A percentile compares a stretch with the other conserved stretches of the same genome.
These are phyloP conservation scores for Spilarctia lutea DNA, from an alignment of 2,888 invertebrate species.

Conservation along the genomic window DNA sequence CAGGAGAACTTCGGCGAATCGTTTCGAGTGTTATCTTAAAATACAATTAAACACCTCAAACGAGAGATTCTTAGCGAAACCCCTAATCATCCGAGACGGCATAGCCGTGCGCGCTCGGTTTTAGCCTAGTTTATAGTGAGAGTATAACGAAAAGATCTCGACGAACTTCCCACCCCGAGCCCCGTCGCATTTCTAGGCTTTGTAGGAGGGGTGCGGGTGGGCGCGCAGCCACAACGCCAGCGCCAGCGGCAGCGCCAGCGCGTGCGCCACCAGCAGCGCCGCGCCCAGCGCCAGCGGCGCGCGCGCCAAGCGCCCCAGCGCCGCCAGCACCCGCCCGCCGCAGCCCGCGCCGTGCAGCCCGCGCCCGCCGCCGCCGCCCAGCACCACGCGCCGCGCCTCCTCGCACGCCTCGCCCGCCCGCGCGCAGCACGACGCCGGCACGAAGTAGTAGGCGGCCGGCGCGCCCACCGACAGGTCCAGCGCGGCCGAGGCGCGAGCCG, in stretches of 20 bases:
- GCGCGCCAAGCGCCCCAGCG: conserved; percentile 59
- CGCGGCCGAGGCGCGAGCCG: conserved; percentile 37
- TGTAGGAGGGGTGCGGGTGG: conserved; percentile 63
- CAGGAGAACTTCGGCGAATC: not conserved
- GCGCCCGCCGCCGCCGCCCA: conserved; percentile 50
- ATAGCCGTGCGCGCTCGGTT: not conserved
- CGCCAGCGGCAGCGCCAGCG: conserved; percentile 72
- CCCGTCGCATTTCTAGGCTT: conserved; percentile 60
- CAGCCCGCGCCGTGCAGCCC: conserved; percentile 65
- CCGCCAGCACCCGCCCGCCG: conserved; percentile 63
- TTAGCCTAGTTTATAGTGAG: not conserved
- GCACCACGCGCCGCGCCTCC: conserved; percentile 61
- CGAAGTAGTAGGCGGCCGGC: conserved; percentile 67
- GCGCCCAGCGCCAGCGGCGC: conserved; percentile 67
- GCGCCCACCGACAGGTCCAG: conserved; percentile 77
- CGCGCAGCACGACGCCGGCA: conserved; percentile 74
- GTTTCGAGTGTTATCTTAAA: not conserved
- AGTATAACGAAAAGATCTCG: not conserved
- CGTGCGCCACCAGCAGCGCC: conserved; percentile 73
- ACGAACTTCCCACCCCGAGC: not conserved
- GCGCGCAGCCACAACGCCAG: conserved; percentile 75
- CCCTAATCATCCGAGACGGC: not conserved
- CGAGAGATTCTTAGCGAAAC: not conserved
- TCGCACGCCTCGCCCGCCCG: conserved; percentile 32
- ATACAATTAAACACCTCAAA: not conserved